Base-by-base conservation (phyloP, 2,113 vertebrate species). In the Sinocyclocheilus maitianheensis region DNA sequence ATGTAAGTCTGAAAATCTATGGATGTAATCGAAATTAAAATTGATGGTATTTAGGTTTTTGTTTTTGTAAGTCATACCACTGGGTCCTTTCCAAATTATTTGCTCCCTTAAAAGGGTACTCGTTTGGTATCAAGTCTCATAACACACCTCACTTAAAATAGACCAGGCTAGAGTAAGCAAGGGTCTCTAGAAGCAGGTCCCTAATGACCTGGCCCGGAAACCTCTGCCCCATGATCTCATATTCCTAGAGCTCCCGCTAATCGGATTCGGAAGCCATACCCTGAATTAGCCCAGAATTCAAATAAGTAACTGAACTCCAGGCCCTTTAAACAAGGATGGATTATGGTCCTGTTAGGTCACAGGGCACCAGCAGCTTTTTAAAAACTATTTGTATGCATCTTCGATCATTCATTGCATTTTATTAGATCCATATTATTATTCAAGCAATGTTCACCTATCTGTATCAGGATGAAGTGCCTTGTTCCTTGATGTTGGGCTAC, bases 201-300 rank as follows among this genome's bases (percentile, higher is more conserved):
- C 84, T 11, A n/a, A 30, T 20, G 51, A 48, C 46, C 76, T 72
- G 24, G 40, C 71, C 46, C 77, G 6, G 63, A 86, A 80, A 62
- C 78, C 53, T 43, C 53, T 30, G 37, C 58, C 84, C 71, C 78
- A 71, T 77, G 62, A 84, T 24, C 83, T 74, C 87, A 77, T 65
- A 8, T 46, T 30, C 69, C 11, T 26, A 24, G 24, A 82, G 43
- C 71, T 37, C 22, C 40, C n/a, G 43, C 51, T 81, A 67, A 65
- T 82, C 11, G 12, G 46, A 40, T 22, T 82, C 11, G 12, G 46
- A 40, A 30, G 11, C 34, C 74, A 34, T 37, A 53, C 10, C 37
- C 67, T 60, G 40, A 74, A 74, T 79, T 79, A 86, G 84, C 82
- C 65, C 53, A 77, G 40, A 77, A 77, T 60, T 77, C n/a, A 77